A percentile compares a stretch with the other conserved stretches of the same genome.
Conservation (phyloP, 1,140 invertebrate species). For the Telenomus remus region DNA sequence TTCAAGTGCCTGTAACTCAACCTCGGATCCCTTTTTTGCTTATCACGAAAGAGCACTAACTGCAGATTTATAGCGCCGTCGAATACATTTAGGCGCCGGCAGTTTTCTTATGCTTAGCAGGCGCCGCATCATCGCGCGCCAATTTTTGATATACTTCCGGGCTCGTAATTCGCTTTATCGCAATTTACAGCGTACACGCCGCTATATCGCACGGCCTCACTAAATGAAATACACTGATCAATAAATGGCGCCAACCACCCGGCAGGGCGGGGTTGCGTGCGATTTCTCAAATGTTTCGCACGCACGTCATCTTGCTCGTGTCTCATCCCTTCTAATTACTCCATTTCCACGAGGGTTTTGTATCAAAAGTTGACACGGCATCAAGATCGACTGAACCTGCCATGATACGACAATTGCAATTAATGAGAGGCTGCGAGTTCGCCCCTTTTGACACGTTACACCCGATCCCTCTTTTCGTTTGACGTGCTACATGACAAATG, state of each 20-base stretch:
- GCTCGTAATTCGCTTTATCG: slow-evolving; percentile 43
- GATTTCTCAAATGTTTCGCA: slow-evolving; percentile 50
- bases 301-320: slow-evolving; percentile 51
- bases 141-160: slow-evolving; percentile 50
- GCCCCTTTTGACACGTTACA: not conserved
- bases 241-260: slow-evolving; percentile 6
- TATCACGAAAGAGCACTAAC: slow-evolving; percentile 66
- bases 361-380: slow-evolving; percentile 52
- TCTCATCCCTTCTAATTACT: slow-evolving; percentile 65
- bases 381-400: slow-evolving; percentile 27
- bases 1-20: slow-evolving; percentile 67
- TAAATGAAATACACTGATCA: slow-evolving; percentile 29
- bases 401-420: slow-evolving; percentile 61
- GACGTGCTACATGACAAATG: not conserved
- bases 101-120: slow-evolving; percentile 57
- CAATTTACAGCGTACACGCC: slow-evolving; percentile 17
- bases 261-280: slow-evolving; percentile 26
- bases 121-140: slow-evolving; percentile 41
- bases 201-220: not conserved
- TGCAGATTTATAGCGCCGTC: slow-evolving; percentile 65
- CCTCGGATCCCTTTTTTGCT: slow-evolving; percentile 64
- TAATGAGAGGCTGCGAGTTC: slow-evolving; percentile 38
- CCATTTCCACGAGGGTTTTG: slow-evolving; percentile 60
- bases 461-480: slow-evolving; percentile 15
- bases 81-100: slow-evolving; percentile 60